A percentile compares a stretch with the other conserved stretches of the same genome.
These are phyloP conservation scores for Vulpes lagopus DNA, from an alignment of 2,113 vertebrate genomes.

Conservation along the genomic window DNA sequence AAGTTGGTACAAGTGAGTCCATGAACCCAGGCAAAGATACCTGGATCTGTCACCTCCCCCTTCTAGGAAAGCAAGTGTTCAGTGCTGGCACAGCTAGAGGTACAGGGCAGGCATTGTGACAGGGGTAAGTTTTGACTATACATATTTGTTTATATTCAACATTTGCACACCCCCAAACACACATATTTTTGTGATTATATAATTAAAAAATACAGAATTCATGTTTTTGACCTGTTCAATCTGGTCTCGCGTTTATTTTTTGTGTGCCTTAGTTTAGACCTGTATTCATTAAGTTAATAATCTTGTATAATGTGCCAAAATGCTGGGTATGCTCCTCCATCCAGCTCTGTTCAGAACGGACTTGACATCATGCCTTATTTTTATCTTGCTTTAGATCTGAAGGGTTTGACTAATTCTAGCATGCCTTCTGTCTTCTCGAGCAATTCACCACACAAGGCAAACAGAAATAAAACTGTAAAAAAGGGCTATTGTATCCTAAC, in stretches of 20 bases:
- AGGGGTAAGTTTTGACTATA: background rate
- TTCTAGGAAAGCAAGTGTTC: too few relatives aligned
- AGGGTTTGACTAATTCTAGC: background rate
- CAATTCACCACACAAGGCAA: background rate
- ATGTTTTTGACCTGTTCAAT: background rate
- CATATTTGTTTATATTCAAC: background rate
- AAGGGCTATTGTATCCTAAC: background rate
- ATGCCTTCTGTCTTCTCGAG: background rate
- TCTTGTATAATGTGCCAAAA: background rate
- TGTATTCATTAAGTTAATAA: background rate
- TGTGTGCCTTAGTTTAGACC: background rate
- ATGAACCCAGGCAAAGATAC: background rate
- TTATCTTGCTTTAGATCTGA: background rate
- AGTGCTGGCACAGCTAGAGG: rapidly evolving
- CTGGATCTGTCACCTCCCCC: too few relatives aligned
- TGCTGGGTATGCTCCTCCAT: rapidly evolving
- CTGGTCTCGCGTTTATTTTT: background rate
- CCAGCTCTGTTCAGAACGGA: background rate
- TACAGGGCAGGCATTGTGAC: too few relatives aligned
- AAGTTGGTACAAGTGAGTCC: background rate
- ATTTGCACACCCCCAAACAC: too few relatives aligned
- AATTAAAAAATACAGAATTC: background rate
- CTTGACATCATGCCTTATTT: background rate
- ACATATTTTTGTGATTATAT: background rate
- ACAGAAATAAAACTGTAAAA: background rate